Conservation (phyloP, 2,113 vertebrate genomes). For the Pseudorasbora parva region DNA sequence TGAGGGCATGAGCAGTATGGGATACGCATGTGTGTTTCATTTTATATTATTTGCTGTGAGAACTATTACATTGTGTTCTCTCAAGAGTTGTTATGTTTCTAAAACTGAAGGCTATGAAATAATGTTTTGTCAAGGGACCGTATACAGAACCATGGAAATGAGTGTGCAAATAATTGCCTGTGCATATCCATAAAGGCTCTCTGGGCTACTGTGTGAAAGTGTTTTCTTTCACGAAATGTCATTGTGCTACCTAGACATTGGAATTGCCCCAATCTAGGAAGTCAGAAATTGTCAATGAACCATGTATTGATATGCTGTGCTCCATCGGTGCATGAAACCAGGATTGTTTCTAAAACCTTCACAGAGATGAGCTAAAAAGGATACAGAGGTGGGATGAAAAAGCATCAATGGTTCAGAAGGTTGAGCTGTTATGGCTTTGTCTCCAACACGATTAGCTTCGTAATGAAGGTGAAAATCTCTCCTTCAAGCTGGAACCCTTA, state of each 20-base stretch:
- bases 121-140: slow-evolving; percentile 16
- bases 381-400: not conserved
- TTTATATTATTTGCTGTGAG: slow-evolving; percentile 14
- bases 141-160: not conserved
- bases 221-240: not conserved
- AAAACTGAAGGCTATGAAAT: slow-evolving; percentile 11
- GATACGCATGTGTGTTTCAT: not conserved
- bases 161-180: not conserved
- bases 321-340: slow-evolving; percentile 18
- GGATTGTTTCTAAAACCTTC: slow-evolving; percentile 8
- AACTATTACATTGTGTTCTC: slow-evolving; percentile 15
- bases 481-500: not conserved
- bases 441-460: not conserved
- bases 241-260: not conserved
- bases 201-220: not conserved
- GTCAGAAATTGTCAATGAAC: slow-evolving; percentile 3
- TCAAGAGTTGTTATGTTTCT: slow-evolving; percentile 37
- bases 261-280: not conserved
- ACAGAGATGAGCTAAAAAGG: not conserved
- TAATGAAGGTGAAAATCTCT: not conserved
- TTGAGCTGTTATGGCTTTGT: slow-evolving; percentile 30
- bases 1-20: slow-evolving; percentile 4
- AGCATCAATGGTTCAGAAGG: slow-evolving; percentile 12
- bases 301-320: slow-evolving; percentile 3
- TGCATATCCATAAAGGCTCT: not conserved